phyloP scores from a whole-genome alignment of 2,113 vertebrate genomes.

The Polyodon spathula region DNA sequence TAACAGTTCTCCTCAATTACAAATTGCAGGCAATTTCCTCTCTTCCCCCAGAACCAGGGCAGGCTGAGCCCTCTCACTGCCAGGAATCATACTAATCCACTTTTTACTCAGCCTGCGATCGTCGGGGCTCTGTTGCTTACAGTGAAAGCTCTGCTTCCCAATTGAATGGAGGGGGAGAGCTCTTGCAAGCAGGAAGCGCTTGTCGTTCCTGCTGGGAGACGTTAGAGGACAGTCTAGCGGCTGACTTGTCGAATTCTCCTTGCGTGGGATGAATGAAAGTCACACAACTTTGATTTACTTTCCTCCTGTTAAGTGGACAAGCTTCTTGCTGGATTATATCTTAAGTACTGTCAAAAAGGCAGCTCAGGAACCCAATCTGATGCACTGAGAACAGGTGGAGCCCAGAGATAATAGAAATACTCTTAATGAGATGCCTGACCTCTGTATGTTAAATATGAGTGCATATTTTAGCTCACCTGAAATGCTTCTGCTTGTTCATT shows the following conservation, averaged over 20 bases:
- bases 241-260: conserved; percentile 10
- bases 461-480: no score
- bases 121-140: conserved; percentile 39
- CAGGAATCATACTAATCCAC: conserved; percentile 32
- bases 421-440: no score
- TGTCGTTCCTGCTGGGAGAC: conserved; percentile 12
- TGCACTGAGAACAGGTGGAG: no score
- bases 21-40: conserved; percentile 32
- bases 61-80: conserved; percentile 7
- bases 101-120: conserved; percentile 21
- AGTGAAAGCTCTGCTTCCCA: conserved; percentile 16
- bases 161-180: conserved; percentile 20
- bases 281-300: not conserved
- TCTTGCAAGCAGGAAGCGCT: conserved; percentile 5
- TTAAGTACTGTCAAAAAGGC: conserved; percentile 2
- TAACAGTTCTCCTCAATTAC: conserved; percentile 34
- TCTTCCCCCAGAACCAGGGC: conserved; percentile 9
- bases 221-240: conserved; percentile 11
- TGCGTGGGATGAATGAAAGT: conserved; percentile 3
- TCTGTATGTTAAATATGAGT: no score
- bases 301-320: not conserved
- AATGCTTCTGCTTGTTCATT: no score
- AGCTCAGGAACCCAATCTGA: no score
- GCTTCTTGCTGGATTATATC: not conserved
- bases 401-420: no score